Percentiles rank a stretch among this genome's conserved stretches.
Conservation (phyloP, 2,888 invertebrate species). For the Phortica magna region DNA sequence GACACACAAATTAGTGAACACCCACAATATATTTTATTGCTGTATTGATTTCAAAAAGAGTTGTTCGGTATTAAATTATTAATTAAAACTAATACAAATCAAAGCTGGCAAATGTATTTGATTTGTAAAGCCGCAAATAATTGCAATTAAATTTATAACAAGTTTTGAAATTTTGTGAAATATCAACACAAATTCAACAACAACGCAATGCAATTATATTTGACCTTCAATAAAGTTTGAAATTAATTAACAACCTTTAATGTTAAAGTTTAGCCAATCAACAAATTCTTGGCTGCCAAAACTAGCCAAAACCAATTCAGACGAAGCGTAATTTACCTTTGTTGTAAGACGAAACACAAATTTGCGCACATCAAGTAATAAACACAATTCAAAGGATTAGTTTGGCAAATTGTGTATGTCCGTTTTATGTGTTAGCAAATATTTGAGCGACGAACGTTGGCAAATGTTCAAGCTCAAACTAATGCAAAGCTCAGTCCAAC, state of each 20-base stretch:
- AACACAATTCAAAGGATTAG: slow-evolving; percentile 21
- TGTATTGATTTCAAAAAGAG: too few relatives aligned
- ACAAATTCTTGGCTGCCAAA: neutral
- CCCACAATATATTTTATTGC: too few relatives aligned
- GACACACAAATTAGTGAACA: too few relatives aligned
- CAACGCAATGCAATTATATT: too few relatives aligned
- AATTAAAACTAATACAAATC: too few relatives aligned
- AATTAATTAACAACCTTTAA: neutral
- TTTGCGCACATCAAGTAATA: neutral
- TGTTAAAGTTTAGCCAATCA: neutral
- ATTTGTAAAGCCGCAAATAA: too few relatives aligned
- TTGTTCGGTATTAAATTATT: too few relatives aligned
- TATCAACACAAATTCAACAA: too few relatives aligned
- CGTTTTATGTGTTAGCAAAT: slow-evolving; percentile 7
- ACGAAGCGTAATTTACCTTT: neutral
- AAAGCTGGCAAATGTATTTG: too few relatives aligned
- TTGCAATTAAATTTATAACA: too few relatives aligned
- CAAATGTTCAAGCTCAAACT: neutral
- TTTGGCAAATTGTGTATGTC: neutral
- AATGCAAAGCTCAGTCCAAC: neutral
- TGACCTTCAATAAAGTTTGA: too few relatives aligned
- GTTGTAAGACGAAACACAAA: neutral
- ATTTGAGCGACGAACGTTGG: neutral
- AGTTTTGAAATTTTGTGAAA: too few relatives aligned
- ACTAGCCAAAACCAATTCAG: neutral